Percentiles rank a stretch among this genome's conserved stretches.
phyloP scores from a whole-genome alignment of 1,140 invertebrate species.

The Pollicipes pollicipes region DNA sequence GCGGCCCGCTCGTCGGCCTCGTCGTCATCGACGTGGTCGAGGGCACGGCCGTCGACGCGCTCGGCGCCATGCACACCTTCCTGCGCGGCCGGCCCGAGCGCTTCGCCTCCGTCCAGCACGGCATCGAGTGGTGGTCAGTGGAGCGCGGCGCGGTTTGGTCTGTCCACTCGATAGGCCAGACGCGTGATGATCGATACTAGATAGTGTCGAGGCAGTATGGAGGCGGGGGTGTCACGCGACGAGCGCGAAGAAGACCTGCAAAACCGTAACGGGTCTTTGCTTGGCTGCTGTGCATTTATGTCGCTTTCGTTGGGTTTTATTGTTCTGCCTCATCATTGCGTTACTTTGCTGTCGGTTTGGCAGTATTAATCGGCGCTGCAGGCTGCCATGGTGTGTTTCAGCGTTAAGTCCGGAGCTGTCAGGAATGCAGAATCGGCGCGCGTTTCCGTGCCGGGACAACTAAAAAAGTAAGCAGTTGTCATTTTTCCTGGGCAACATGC shows the following conservation, averaged over 20 bases:
- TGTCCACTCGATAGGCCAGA: conserved; percentile 8
- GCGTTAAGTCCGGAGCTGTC: conserved; percentile 81
- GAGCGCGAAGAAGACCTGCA: no score
- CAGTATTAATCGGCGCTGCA: no score
- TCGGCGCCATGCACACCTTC: conserved; percentile 88
- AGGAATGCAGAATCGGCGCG: conserved; percentile 78
- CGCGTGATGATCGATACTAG: conserved; percentile 18
- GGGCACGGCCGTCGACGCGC: conserved; percentile 87
- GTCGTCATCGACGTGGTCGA: conserved; percentile 96
- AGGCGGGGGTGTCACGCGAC: no score
- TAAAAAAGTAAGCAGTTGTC: no score
- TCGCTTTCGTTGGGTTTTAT: no score
- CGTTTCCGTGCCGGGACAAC: conserved; percentile 90
- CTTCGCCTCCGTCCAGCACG: conserved; percentile 73
- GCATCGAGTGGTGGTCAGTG: conserved; percentile 86
- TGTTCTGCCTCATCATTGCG: no score
- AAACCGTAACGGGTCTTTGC: no score
- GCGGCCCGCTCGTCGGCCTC: conserved; percentile 60
- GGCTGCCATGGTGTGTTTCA: conserved; percentile 27
- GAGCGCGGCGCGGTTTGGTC: neutral
- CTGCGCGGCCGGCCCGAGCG: conserved; percentile 63
- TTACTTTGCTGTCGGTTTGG: no score
- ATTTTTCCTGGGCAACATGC: no score
- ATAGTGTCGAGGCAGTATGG: no score
- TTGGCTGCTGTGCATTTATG: no score